phyloP scores from a whole-genome alignment of 2,888 invertebrate species.

The Acleris laterana region DNA sequence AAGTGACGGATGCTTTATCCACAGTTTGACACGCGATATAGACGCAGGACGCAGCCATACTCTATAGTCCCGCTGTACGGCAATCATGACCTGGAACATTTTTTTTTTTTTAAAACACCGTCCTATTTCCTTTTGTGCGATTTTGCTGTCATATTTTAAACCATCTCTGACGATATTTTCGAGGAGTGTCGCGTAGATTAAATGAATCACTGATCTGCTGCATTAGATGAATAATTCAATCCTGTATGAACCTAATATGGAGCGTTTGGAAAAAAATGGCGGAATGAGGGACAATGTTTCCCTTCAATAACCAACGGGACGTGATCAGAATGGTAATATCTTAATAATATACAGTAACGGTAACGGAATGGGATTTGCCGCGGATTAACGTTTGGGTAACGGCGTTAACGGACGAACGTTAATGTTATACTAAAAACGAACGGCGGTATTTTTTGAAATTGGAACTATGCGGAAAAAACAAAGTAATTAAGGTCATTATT shows the following conservation, averaged over 20 bases:
- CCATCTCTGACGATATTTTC: no score
- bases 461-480: no score
- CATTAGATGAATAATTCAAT: constrained; percentile 25
- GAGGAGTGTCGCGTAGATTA: neutral
- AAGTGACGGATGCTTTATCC: no score
- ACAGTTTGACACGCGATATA: no score
- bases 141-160: no score
- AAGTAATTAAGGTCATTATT: no score
- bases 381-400: constrained; percentile 14
- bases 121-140: no score
- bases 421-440: neutral
- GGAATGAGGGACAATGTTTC: constrained; percentile 48
- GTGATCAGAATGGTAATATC: constrained; percentile 47
- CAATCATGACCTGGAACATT: no score
- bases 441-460: neutral
- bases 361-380: constrained; percentile 10
- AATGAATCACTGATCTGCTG: constrained; percentile 10
- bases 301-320: constrained; percentile 52
- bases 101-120: no score
- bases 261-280: constrained; percentile 18
- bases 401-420: constrained; percentile 5
- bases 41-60: no score
- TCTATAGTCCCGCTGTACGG: no score
- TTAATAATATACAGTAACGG: constrained; percentile 31
- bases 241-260: constrained; percentile 4